These are phyloP conservation scores for Macrostomum cliftonense DNA, from an alignment of 2,888 invertebrate genomes.

Conservation along the genomic window DNA sequence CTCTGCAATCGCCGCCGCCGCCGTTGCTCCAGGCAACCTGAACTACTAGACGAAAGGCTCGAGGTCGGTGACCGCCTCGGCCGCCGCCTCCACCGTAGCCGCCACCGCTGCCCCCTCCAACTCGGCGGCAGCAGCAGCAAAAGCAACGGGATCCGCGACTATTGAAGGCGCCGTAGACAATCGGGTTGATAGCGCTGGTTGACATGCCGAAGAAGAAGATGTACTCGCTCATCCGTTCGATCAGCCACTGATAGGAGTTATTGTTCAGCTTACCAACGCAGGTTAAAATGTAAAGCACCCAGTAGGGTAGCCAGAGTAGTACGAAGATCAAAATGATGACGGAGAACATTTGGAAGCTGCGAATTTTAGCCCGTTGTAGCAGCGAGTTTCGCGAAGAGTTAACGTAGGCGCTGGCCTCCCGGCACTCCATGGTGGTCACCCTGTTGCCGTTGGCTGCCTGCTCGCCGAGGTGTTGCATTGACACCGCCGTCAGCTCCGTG, in stretches of 20 bases:
- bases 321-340: constrained; percentile 62
- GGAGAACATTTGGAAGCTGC: constrained; percentile 49
- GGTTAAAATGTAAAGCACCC: constrained; percentile 53
- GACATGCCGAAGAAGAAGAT: constrained; percentile 71
- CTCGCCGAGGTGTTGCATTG: too few relatives aligned
- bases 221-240: constrained; percentile 50
- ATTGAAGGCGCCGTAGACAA: constrained; percentile 64
- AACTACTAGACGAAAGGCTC: too few relatives aligned
- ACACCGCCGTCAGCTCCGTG: too few relatives aligned
- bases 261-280: background rate
- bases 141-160: background rate
- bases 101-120: too few relatives aligned
- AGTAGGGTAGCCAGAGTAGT: constrained; percentile 68
- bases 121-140: background rate
- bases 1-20: too few relatives aligned
- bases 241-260: constrained; percentile 27
- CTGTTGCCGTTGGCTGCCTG: too few relatives aligned
- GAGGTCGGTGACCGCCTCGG: too few relatives aligned
- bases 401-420: too few relatives aligned
- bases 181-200: constrained; percentile 63
- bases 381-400: constrained; percentile 20
- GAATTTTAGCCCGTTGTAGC: constrained; percentile 30
- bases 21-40: background rate
- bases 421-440: too few relatives aligned
- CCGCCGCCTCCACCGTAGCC: too few relatives aligned